Evolutionary conservation across 37 sponge, comb jelly and placozoan species (phyloP), one percentile per base, ranked within the genome.

Genomic region (Chondrosia reniformis): DNA sequence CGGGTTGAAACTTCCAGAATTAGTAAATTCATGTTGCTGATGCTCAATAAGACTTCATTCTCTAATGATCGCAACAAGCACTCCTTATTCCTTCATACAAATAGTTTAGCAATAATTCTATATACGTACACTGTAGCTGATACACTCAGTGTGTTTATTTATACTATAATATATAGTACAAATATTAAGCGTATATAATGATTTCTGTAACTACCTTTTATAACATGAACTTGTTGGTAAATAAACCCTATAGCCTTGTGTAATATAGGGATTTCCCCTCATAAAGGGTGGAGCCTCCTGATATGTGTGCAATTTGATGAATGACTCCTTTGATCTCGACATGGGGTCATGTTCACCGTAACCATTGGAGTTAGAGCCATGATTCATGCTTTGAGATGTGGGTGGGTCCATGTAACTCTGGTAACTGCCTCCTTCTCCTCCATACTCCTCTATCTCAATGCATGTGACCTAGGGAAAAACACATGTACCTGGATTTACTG

Each of bases 191-290:
- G n/a, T n/a, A n/a, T n/a, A n/a, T n/a, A n/a, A n/a, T n/a, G n/a
- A n/a, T n/a, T 43, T 4, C 45, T 6, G 24, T 9, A 22, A 58
- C 52, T 45, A 89, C 89, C 89, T 89, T 58, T 79, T 89, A 28
- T 81, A 46, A 28, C 93, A 93, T 15, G 87, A 63, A 25, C 78
- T 74, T 5, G 81, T 79, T 7, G 82, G 69, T 3, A 95, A 81
- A 33, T 88, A 64, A 3, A 78, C 84, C 73, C 95, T 74, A 76
- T 95, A 95, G 1, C 95, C 95, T n/a, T 80, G 77, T 19, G 81
- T 85, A 63, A 95, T 95, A 78, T 78, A 82, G 4, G 89, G 95
- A 82, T 91, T 91, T 10, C 88, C 83, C 38, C 80, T 87, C 21
- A 91, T 81, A 55, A 85, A 91, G 32, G 75, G 7, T 2, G 95